Evolutionary conservation across 2,888 invertebrate species (phyloP), one percentile per base, ranked within the genome.

Genomic region (Zaprionus obscuricornis): DNA sequence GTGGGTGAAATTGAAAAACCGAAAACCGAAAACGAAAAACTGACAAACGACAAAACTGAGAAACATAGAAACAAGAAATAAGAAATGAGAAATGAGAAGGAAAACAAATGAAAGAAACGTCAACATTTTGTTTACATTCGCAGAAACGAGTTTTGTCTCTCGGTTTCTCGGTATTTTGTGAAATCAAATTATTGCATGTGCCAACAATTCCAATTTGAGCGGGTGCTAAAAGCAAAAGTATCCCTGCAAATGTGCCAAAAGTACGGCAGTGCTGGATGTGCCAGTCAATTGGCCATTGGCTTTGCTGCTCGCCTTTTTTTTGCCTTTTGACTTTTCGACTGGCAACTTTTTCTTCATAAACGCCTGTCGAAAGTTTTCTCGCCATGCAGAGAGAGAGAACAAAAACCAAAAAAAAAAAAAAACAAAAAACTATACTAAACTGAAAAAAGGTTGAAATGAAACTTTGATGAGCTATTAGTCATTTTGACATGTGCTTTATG

Each of bases 111-210:
- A n/a, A n/a, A n/a, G n/a, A n/a, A n/a, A 56, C 52, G 70, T 70
- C 62, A 62, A 70, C 71, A 62, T 62, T 67, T 66, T 74, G 71
- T 72, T 69, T 74, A 42, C 66, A 60, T 56, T 68, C 31, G 40
- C 56, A 50, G 50, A 60, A 39, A 54, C n/a, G 10, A 26, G 2
- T 49, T 20, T 37, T 66, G 42, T 46, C 37, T 45, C 27, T 31
- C n/a, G 34, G 27, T 46, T 42, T 59, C 43, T 49, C 11, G 13
- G 37, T 37, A 58, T 64, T 59, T 64, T 52, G 55, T 47, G 18
- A 73, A 77, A 81, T 83, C 83, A 83, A 83, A 83, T 81, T 71
- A 79, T 78, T 69, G 82, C 78, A 82, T 74, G 78, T 77, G 82
- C 82, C 78, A 81, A 60, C 74, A 71, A 67, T 59, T 72, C 57